Evolutionary conservation across 2,888 invertebrate genomes (phyloP), one percentile per base, ranked within the genome.

Genomic region (Drosophila pseudotalamancana): DNA sequence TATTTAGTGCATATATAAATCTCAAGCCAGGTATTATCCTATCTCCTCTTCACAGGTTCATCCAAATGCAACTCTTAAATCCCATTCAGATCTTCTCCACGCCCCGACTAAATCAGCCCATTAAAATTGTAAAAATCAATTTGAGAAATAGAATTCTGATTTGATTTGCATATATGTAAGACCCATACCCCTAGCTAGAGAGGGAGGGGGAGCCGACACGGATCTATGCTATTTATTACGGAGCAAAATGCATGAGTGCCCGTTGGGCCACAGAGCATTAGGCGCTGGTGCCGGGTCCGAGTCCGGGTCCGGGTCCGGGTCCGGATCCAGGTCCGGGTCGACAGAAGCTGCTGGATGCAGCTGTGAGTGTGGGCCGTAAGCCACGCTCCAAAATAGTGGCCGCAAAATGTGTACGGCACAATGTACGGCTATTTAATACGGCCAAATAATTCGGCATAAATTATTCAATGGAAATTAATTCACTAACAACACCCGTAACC

Each of bases 401-500:
- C 56, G 65, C 72, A 63, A 59, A 56, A 54, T 61, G 71, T 61
- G 55, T 27, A 19, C n/a, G 48, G 34, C 29, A 16, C 56, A 23
- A 14, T 42, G 49, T 35, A 56, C 21, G 45, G 59, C 82, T 73
- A 81, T 87, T 85, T 83, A 87, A 82, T 87, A 81, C 78, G 71
- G 49, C 76, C 70, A 84, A 87, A 83, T 83, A 83, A 83, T 88
- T 77, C 88, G 63, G 77, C 88, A 84, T 87, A 70, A 87, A 87
- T 88, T 84, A 87, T 88, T 86, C 87, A 87, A 40, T 79, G 74
- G 77, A 88, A 87, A 88, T 87, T 87, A 88, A 87, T 87, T 87
- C 88, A 87, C 77, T 87, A 80, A 86, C 83, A 82, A 78, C 77
- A 77, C 67, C 74, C 66, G 42, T 37, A 50, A 49, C 46, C 25